Evolutionary conservation across 1,140 invertebrate species (phyloP).

Genomic region (Elysia chlorotica): DNA sequence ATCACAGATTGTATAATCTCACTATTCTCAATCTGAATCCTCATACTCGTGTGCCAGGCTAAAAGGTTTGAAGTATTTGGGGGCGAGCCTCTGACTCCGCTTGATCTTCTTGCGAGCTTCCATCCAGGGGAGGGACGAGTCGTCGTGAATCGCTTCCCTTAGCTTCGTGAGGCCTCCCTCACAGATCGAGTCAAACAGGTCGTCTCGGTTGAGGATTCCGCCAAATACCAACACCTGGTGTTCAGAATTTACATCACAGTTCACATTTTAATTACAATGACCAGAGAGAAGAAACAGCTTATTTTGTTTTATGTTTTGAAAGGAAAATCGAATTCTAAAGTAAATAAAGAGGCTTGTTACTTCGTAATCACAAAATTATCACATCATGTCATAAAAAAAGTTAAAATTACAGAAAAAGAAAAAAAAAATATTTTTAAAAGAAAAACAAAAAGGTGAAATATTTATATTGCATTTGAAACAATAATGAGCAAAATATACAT

Average conservation of each 20-base stretch:
- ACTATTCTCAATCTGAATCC: background rate
- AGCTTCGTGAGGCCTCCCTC: background rate
- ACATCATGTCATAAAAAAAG: too few relatives aligned
- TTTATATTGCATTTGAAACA: background rate
- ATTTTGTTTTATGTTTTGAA: background rate
- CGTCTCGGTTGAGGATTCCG: background rate
- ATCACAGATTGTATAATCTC: too few relatives aligned
- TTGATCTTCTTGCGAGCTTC: too few relatives aligned
- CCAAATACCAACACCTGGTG: background rate
- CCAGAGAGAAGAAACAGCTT: background rate
- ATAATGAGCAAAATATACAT: too few relatives aligned
- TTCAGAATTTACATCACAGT: background rate
- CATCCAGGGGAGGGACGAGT: background rate
- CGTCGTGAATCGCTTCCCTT: background rate
- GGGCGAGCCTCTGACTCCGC: background rate
- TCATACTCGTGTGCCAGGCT: background rate
- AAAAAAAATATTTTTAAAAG: background rate
- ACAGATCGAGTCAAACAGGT: background rate
- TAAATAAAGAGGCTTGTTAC: background rate
- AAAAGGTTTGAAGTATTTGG: background rate
- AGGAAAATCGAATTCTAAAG: background rate
- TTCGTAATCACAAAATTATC: background rate
- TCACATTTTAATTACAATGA: background rate
- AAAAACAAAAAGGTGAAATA: background rate
- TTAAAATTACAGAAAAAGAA: background rate